These are phyloP conservation scores for Crocuta crocuta DNA, from an alignment of 2,113 vertebrate species.

Conservation along the genomic window DNA sequence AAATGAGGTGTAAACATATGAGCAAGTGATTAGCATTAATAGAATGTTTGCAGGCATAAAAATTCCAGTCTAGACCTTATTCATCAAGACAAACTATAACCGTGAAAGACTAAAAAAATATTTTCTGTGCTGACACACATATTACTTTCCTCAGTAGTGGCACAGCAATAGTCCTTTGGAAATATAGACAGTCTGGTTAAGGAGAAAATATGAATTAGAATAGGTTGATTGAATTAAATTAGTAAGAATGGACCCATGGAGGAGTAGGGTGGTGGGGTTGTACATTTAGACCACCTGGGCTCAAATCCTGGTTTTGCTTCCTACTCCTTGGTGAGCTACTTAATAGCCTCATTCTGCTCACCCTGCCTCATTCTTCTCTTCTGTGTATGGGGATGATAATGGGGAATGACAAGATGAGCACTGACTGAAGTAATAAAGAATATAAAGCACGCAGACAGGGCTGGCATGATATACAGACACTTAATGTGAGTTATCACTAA, in stretches of 20 bases:
- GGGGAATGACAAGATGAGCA: not conserved
- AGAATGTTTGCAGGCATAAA: not conserved
- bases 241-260: not conserved
- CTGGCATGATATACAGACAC: not conserved
- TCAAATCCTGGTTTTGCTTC: not conserved
- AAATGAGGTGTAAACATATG: not conserved
- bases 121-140: not conserved
- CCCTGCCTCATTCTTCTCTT: not conserved
- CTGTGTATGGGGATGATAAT: not conserved
- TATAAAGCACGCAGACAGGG: not conserved
- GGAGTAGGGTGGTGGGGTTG: too few relatives aligned
- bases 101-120: not conserved
- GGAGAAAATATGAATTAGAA: not conserved
- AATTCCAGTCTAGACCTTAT: not conserved
- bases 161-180: not conserved
- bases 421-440: not conserved
- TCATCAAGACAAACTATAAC: not conserved
- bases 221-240: not conserved
- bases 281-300: not conserved
- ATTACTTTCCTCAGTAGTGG: not conserved
- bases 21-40: not conserved
- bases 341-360: not conserved
- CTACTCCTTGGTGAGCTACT: not conserved
- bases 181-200: not conserved
- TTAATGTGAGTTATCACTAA: not conserved